A percentile compares a stretch with the other conserved stretches of the same genome.
These are phyloP conservation scores for Engystomops pustulosus DNA, from an alignment of 2,113 vertebrate species.

Conservation along the genomic window DNA sequence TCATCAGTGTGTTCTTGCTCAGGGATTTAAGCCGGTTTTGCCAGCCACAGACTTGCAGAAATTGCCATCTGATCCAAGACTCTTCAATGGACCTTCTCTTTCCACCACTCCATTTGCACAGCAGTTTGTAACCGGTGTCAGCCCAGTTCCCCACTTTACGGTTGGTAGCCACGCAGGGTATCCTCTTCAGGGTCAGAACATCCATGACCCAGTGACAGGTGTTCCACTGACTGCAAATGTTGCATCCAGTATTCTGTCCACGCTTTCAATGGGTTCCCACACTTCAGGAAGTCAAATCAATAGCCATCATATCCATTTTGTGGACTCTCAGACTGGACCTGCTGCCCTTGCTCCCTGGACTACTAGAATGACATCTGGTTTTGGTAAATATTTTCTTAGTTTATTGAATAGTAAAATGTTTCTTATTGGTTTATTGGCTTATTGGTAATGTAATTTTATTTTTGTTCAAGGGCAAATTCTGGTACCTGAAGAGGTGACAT, in stretches of 20 bases:
- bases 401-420: too few species aligned
- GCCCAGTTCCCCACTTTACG: constrained; percentile 71
- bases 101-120: constrained; percentile 72
- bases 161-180: constrained; percentile 65
- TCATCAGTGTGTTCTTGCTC: constrained; percentile 62
- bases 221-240: constrained; percentile 68
- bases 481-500: constrained; percentile 89
- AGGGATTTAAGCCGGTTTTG: constrained; percentile 68
- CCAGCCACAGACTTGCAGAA: constrained; percentile 62
- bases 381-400: constrained; percentile 82
- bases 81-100: constrained; percentile 71
- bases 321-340: constrained; percentile 51
- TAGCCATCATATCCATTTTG: constrained; percentile 58
- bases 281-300: constrained; percentile 70
- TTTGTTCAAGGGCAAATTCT: constrained; percentile 76
- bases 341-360: constrained; percentile 69
- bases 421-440: too few species aligned
- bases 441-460: background rate
- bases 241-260: constrained; percentile 64
- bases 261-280: constrained; percentile 70
- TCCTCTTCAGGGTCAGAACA: too few species aligned
- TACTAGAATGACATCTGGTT: constrained; percentile 67
- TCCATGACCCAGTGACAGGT: constrained; percentile 66
- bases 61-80: constrained; percentile 66
- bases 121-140: constrained; percentile 73